These are phyloP conservation scores for Peromyscus polionotus DNA, from an alignment of 2,113 vertebrate genomes.

Conservation along the genomic window DNA sequence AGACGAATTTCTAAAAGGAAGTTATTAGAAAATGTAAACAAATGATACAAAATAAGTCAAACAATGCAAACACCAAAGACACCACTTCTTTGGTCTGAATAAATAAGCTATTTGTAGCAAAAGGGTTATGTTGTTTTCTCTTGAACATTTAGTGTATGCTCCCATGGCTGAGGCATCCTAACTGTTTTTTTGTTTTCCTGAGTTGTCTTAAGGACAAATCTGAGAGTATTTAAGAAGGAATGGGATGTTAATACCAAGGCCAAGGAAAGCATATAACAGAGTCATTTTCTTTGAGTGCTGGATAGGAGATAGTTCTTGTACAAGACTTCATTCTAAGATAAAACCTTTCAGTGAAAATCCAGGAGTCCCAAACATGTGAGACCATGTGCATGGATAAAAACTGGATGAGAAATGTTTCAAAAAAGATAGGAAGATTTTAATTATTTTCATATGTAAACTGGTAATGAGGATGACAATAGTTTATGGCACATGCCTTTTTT, in stretches of 20 bases:
- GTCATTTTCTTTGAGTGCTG: background rate
- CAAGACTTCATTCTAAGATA: conserved; percentile 31
- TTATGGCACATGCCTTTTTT: background rate
- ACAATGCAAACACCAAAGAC: background rate
- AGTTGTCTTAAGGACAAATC: conserved; percentile 11
- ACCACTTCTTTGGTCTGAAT: background rate
- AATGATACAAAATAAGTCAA: background rate
- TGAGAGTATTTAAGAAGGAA: background rate
- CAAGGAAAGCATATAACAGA: background rate
- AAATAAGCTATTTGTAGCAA: conserved; percentile 13
- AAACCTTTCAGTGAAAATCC: conserved; percentile 3
- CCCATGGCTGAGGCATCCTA: background rate
- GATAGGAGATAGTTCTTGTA: background rate
- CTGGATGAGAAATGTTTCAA: background rate
- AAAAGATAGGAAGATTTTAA: conserved; percentile 8
- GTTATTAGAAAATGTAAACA: background rate
- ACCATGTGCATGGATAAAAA: background rate
- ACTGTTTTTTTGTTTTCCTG: conserved; percentile 25
- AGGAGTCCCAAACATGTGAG: background rate
- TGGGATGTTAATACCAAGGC: background rate
- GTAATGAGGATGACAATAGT: background rate
- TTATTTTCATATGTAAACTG: background rate
- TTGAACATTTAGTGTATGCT: background rate
- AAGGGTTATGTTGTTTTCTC: background rate
- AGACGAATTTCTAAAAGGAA: background rate